Conservation (phyloP, 2,113 vertebrate species). For the Castor canadensis region DNA sequence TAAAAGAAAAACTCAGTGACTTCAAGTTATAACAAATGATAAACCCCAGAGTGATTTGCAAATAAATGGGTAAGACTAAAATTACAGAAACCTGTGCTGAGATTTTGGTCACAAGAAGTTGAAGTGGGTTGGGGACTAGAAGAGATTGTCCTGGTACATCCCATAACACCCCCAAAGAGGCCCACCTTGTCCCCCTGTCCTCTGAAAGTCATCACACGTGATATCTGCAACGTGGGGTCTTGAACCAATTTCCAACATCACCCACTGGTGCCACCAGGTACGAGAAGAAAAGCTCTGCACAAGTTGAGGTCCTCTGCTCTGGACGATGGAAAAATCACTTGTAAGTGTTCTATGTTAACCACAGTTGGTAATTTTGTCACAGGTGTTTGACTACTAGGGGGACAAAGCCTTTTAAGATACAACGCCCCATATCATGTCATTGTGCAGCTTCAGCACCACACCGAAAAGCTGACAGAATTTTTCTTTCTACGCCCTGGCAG, state of each 20-base stretch:
- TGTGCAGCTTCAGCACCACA: neutral
- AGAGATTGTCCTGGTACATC: neutral
- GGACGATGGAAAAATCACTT: constrained; percentile 51
- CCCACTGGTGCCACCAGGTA: neutral
- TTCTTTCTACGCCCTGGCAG: constrained; percentile 1
- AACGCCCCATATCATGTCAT: neutral
- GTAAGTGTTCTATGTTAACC: constrained; percentile 46
- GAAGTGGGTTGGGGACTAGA: neutral
- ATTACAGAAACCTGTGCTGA: neutral
- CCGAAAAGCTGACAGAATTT: constrained; percentile 1
- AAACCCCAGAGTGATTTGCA: neutral
- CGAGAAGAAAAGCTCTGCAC: neutral
- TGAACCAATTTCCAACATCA: too few species aligned
- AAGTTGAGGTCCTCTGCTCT: neutral
- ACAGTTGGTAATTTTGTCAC: constrained; percentile 59
- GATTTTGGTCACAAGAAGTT: neutral
- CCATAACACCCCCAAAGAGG: neutral
- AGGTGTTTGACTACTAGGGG: constrained; percentile 69
- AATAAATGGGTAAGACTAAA: neutral
- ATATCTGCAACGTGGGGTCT: neutral
- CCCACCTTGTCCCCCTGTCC: too few species aligned
- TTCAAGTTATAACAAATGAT: neutral
- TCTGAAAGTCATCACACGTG: neutral
- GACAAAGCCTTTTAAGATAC: constrained; percentile 58
- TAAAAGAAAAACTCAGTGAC: neutral